Percentiles rank a stretch among this genome's conserved stretches.
These are phyloP conservation scores for Silurus glanis DNA, from an alignment of 2,113 vertebrate species.

Conservation along the genomic window DNA sequence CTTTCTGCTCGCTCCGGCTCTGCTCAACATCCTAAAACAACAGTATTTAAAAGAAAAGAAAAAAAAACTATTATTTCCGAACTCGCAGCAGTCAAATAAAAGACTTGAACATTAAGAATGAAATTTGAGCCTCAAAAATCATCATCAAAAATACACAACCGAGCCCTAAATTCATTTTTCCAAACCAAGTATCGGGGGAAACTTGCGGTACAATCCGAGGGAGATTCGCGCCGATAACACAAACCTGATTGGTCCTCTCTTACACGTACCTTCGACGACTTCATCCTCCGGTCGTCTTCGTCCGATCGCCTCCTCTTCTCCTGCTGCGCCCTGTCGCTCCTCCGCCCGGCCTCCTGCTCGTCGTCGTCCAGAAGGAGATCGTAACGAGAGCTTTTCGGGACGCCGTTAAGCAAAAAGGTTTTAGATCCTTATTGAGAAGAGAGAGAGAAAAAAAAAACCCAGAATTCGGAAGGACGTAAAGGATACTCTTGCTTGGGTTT, in stretches of 20 bases:
- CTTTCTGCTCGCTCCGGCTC: constrained; percentile 69
- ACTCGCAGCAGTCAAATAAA: too few relatives aligned
- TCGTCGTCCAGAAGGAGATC: constrained; percentile 84
- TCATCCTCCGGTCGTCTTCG: constrained; percentile 78
- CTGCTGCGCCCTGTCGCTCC: constrained; percentile 82
- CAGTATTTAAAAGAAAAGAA: neutral
- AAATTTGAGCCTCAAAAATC: too few relatives aligned
- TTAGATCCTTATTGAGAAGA: too few relatives aligned
- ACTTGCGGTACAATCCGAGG: too few relatives aligned
- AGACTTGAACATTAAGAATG: too few relatives aligned
- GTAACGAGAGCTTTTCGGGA: constrained; percentile 79
- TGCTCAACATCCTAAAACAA: constrained; percentile 71
- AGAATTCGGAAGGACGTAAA: constrained; percentile 53
- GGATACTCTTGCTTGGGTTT: constrained; percentile 96
- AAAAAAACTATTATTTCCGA: neutral
- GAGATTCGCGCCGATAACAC: too few relatives aligned
- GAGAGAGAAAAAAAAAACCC: too few relatives aligned
- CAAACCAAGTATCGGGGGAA: too few relatives aligned
- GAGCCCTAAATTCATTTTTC: too few relatives aligned
- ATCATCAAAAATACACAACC: too few relatives aligned
- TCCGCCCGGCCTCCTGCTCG: constrained; percentile 72
- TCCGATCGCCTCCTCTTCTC: constrained; percentile 85
- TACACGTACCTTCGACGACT: constrained; percentile 80
- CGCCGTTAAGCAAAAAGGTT: constrained; percentile 66
- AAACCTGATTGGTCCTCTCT: neutral